Evolutionary conservation across 2,113 vertebrate species (phyloP).

Genomic region (Campylomormyrus numenius): DNA sequence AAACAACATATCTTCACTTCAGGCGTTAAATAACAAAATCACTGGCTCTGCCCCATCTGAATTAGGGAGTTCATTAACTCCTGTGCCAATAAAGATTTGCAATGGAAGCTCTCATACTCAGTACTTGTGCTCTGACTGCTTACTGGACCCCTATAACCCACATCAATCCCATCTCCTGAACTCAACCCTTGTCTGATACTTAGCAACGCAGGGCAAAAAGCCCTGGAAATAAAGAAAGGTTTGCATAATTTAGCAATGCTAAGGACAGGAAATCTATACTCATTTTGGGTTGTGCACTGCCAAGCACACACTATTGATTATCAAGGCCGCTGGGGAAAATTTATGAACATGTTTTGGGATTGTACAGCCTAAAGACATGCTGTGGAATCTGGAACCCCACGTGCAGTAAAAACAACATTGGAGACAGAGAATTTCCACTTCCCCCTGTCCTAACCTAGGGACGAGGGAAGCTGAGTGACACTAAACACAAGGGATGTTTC

Average conservation of each 20-base stretch:
- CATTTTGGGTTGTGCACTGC: slow-evolving; percentile 62
- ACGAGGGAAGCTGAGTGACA: not conserved
- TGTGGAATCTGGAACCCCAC: slow-evolving; percentile 36
- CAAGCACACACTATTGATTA: slow-evolving; percentile 61
- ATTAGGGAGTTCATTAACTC: slow-evolving; percentile 8
- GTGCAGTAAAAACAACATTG: slow-evolving; percentile 31
- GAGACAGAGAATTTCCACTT: not conserved
- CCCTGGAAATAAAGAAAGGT: slow-evolving; percentile 36
- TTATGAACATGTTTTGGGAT: slow-evolving; percentile 41
- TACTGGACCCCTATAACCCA: not conserved
- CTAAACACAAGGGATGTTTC: not conserved
- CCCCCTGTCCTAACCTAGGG: not conserved
- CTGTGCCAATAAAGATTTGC: not conserved
- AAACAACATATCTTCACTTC: slow-evolving; percentile 1
- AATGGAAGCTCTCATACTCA: not conserved
- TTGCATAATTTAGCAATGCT: slow-evolving; percentile 64
- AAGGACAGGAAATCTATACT: slow-evolving; percentile 73
- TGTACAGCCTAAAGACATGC: slow-evolving; percentile 38
- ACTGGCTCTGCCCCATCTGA: not conserved
- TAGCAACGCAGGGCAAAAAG: slow-evolving; percentile 3
- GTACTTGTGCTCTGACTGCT: not conserved
- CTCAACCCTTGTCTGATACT: not conserved
- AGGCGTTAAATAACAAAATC: not conserved
- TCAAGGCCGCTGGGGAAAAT: slow-evolving; percentile 38
- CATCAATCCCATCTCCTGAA: slow-evolving; percentile 14